Evolutionary conservation across 2,797 vertebrate species (phyloP).

Genomic region (Bucorvus abyssinicus): DNA sequence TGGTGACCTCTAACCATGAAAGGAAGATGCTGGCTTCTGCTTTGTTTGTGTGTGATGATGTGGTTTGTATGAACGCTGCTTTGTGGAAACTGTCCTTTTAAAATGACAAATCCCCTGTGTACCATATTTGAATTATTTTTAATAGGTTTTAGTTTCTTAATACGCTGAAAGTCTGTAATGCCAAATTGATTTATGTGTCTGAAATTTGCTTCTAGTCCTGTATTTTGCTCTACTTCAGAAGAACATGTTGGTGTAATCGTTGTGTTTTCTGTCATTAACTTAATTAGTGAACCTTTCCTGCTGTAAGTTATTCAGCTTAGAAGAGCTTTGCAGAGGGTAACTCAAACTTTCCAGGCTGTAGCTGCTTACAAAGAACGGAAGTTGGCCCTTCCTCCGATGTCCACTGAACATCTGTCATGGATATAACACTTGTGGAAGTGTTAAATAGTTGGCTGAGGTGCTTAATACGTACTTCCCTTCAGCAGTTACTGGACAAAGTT

Average conservation of each 20-base stretch:
- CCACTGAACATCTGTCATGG: background rate
- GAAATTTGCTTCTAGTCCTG: background rate
- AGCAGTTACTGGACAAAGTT: background rate
- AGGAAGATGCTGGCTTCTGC: background rate
- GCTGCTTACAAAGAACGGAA: background rate
- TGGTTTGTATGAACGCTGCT: background rate
- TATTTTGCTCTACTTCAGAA: slow-evolving; percentile 13
- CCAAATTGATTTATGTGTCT: background rate
- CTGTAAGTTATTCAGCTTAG: background rate
- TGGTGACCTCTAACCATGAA: background rate
- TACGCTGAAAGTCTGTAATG: background rate
- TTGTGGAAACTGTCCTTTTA: background rate
- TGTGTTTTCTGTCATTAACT: background rate
- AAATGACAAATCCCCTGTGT: background rate
- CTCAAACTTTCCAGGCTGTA: background rate
- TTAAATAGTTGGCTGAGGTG: background rate
- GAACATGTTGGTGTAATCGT: background rate
- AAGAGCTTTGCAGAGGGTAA: background rate
- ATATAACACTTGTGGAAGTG: background rate
- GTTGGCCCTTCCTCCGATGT: background rate
- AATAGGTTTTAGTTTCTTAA: background rate
- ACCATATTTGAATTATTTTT: background rate
- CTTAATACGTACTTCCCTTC: background rate
- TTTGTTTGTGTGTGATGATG: background rate
- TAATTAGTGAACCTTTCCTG: background rate